Percentiles rank a stretch among this genome's conserved stretches.
These are phyloP conservation scores for Calephelis virginiensis DNA, from an alignment of 1,140 invertebrate species.

Conservation along the genomic window DNA sequence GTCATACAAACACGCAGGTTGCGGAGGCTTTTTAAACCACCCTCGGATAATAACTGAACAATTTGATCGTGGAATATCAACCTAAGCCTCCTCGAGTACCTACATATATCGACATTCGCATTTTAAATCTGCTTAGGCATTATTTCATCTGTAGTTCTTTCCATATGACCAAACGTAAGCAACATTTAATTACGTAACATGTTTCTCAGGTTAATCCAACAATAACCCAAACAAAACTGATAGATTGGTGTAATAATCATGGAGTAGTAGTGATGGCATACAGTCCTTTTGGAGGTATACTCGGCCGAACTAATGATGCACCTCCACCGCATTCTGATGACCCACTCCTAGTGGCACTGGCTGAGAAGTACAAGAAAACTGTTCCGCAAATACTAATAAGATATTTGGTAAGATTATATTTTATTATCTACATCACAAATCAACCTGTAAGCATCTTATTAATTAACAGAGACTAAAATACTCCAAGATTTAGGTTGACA, in stretches of 20 bases:
- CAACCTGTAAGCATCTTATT: no score
- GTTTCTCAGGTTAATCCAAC: constrained; percentile 53
- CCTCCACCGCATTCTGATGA: constrained; percentile 47
- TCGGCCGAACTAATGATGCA: constrained; percentile 48
- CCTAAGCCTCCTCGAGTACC: no score
- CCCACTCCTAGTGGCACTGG: constrained; percentile 36
- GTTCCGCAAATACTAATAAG: constrained; percentile 58
- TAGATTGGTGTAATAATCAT: constrained; percentile 49
- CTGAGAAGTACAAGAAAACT: constrained; percentile 52
- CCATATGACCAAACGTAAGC: no score
- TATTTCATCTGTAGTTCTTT: no score
- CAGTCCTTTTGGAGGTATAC: constrained; percentile 55
- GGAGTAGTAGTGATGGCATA: constrained; percentile 58
- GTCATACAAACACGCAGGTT: no score
- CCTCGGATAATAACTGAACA: no score
- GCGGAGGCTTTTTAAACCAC: no score
- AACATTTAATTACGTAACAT: constrained; percentile 7
- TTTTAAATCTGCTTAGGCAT: no score
- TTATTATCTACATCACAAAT: not conserved
- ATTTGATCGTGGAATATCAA: no score
- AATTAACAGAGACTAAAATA: no score
- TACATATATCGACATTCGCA: no score
- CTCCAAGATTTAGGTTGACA: no score
- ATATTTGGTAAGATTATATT: constrained; percentile 48
- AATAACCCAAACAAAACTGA: constrained; percentile 52